Evolutionary conservation across 2,888 invertebrate genomes (phyloP).

Genomic region (Fragum fragum): DNA sequence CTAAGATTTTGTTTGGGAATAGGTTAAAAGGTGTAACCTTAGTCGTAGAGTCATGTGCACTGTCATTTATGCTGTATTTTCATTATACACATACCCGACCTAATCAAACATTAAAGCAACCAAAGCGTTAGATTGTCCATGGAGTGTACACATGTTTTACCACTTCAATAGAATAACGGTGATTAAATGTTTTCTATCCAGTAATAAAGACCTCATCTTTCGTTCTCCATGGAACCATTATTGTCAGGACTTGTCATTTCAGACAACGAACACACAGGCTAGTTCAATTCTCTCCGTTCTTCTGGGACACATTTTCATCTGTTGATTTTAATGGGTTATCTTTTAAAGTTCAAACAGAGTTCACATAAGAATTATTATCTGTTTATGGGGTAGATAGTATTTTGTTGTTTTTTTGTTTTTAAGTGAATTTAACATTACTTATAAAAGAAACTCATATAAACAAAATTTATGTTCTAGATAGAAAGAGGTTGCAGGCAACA

Average conservation of each 20-base stretch:
- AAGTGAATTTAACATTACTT: too few relatives aligned
- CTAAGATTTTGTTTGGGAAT: too few relatives aligned
- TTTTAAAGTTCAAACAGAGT: neutral
- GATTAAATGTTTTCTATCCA: slow-evolving; percentile 6
- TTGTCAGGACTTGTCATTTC: neutral
- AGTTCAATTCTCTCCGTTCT: neutral
- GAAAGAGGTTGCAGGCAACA: too few relatives aligned
- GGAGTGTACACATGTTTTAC: slow-evolving; percentile 1
- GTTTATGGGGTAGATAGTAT: too few relatives aligned
- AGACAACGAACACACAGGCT: neutral
- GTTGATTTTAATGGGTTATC: neutral
- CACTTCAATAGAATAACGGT: slow-evolving; percentile 3
- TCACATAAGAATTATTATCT: neutral
- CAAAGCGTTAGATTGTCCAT: neutral
- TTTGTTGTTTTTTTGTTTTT: too few relatives aligned
- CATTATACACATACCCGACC: too few relatives aligned
- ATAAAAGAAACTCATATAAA: too few relatives aligned
- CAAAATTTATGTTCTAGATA: too few relatives aligned
- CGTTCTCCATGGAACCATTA: neutral
- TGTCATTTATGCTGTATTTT: too few relatives aligned
- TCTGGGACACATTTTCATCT: neutral
- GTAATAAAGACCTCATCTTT: neutral
- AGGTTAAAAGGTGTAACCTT: too few relatives aligned
- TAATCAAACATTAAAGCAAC: too few relatives aligned
- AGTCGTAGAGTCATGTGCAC: too few relatives aligned